Base-by-base conservation (phyloP, 2,888 invertebrate species). In the Andrena camellia region DNA sequence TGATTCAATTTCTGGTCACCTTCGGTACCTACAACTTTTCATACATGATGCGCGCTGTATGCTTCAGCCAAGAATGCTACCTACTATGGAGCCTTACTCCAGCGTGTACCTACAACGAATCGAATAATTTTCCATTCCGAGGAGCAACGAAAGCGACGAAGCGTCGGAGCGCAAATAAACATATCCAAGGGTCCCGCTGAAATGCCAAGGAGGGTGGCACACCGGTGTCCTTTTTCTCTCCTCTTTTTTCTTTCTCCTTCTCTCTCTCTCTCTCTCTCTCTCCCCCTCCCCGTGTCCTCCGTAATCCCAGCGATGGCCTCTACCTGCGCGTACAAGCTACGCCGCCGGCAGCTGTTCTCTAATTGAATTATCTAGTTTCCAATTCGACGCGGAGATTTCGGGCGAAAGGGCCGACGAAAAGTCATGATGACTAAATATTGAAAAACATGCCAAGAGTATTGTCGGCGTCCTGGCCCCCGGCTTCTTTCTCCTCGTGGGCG, bases 291-390 rank as follows among this genome's bases (percentile, higher is more conserved):
- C 75, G 74, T 33, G 64, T 74, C 84, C 64, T 70, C 79, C 26
- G 64, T 87, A 87, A 87, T 90, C 85, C 84, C 80, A 68, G 48
- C 57, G 69, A 69, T 72, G 67, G 76, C 76, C 52, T 59, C 78
- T 90, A 89, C 88, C 89, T 88, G 87, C 86, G 83, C 76, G 77
- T 78, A 78, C 77, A 73, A 64, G 74, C 81, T 73, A 80, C 23
- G 23, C 10, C 87, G 78, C 85, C 90, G 87, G 92, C 94, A 93
- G 93, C 92, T 93, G 92, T 91, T 91, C 88, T 90, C 92, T 94
- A 94, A 94, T 94, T 94, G 94, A 94, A 94, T 93, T 94, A 94
- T 94, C 94, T 93, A 92, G 94, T 93, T 93, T 92, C 90, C 93
- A 92, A 94, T 94, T 94, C 93, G 94, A 93, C 91, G 90, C 94